phyloP scores from a whole-genome alignment of 2,888 invertebrate species.

The Caenorhabditis japonica region DNA sequence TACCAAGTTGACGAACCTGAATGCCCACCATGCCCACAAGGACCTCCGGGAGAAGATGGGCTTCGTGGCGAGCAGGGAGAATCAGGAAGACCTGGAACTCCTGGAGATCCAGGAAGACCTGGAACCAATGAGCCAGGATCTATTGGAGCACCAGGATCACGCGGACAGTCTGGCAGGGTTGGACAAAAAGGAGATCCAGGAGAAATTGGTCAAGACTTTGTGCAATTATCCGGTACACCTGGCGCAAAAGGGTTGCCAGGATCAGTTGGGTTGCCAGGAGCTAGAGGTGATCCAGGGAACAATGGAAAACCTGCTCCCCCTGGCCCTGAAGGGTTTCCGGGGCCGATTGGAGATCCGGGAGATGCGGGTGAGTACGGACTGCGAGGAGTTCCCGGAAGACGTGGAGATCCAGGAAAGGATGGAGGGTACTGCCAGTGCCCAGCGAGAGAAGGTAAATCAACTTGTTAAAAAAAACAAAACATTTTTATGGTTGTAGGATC shows the following conservation, averaged over 20 bases:
- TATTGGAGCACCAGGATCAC: conserved; percentile 50
- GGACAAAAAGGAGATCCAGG: conserved; percentile 54
- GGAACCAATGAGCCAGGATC: conserved; percentile 59
- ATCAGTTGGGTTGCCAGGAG: conserved; percentile 54
- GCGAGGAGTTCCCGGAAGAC: conserved; percentile 57
- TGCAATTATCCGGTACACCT: conserved; percentile 52
- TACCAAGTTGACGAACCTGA: conserved; percentile 58
- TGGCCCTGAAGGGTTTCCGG: conserved; percentile 57
- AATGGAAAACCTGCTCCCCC: conserved; percentile 60
- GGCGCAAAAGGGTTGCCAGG: conserved; percentile 58
- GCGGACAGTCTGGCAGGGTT: conserved; percentile 56
- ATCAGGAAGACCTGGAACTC: conserved; percentile 53
- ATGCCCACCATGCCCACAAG: conserved; percentile 61
- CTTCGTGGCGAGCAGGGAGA: conserved; percentile 51
- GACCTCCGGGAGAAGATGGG: conserved; percentile 59
- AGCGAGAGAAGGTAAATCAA: conserved; percentile 55
- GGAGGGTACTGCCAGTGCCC: conserved; percentile 66
- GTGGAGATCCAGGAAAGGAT: conserved; percentile 61
- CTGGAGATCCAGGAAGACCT: conserved; percentile 53
- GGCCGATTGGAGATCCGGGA: conserved; percentile 57
- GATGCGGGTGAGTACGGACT: conserved; percentile 59
- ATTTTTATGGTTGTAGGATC: conserved; percentile 8
- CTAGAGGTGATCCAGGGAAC: conserved; percentile 59
- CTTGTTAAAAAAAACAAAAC: too few species aligned
- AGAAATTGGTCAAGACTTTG: conserved; percentile 63